phyloP scores from a whole-genome alignment of 2,888 invertebrate genomes.

The Rotaria sp. region DNA sequence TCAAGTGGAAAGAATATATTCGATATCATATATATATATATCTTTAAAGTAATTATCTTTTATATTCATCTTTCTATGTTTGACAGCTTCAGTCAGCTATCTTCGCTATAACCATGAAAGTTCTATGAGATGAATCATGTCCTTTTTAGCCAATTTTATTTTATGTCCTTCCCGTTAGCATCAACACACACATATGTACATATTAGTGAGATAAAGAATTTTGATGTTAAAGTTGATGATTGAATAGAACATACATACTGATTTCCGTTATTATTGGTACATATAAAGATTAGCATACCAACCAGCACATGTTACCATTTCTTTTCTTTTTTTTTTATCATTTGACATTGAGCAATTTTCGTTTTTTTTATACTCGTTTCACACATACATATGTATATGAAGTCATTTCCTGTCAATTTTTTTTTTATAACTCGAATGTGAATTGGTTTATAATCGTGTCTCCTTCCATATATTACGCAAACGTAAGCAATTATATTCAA shows the following conservation, averaged over 20 bases:
- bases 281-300: background rate
- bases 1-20: background rate
- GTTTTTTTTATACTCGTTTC: no score
- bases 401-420: background rate
- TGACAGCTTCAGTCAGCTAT: background rate
- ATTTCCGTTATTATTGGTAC: background rate
- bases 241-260: background rate
- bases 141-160: background rate
- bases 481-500: constrained; percentile 10
- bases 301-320: background rate
- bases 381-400: background rate
- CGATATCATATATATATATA: background rate
- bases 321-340: background rate
- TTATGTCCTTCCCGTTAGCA: background rate
- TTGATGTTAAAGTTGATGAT: background rate
- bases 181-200: background rate
- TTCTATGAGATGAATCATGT: background rate
- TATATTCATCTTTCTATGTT: background rate
- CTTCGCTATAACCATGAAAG: background rate
- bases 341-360: background rate
- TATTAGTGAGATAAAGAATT: constrained; percentile 4
- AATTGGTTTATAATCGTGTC: constrained; percentile 1
- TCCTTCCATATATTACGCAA: background rate
- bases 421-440: background rate
- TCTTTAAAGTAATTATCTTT: background rate